Evolutionary conservation across 2,888 invertebrate species (phyloP).

Genomic region (Hypomecis punctinalis): DNA sequence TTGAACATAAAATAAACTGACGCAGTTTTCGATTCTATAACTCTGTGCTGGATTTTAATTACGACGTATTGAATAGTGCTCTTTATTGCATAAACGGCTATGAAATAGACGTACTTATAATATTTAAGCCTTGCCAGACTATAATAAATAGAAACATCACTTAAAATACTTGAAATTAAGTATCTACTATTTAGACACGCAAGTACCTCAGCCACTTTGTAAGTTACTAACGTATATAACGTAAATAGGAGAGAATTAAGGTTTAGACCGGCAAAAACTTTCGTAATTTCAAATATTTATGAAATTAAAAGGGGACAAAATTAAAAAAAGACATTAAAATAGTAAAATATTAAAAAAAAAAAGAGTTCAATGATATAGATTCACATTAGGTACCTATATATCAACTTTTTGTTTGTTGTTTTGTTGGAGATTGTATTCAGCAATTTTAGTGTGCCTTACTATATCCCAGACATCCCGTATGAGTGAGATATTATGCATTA

Average conservation of each 20-base stretch:
- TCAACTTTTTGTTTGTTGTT: too few relatives aligned
- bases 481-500: too few relatives aligned
- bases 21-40: background rate
- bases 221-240: constrained; percentile 9
- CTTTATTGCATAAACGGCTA: constrained; percentile 1
- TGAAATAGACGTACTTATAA: background rate
- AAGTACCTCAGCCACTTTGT: constrained; percentile 30
- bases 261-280: background rate
- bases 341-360: too few relatives aligned
- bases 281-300: background rate
- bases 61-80: background rate
- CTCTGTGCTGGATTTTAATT: background rate
- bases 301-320: too few relatives aligned
- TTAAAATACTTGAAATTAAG: constrained; percentile 22
- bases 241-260: too few relatives aligned
- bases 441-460: too few relatives aligned
- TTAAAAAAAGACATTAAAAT: too few relatives aligned
- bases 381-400: too few relatives aligned
- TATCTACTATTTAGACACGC: constrained; percentile 6
- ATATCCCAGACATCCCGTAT: too few relatives aligned
- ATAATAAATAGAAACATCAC: constrained; percentile 1
- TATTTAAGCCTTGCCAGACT: constrained; percentile 10
- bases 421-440: too few relatives aligned
- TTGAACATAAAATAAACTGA: background rate
- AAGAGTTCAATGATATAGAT: too few relatives aligned